These are phyloP conservation scores for Mesorhabditis spiculigera DNA, from an alignment of 2,888 invertebrate genomes.

Conservation along the genomic window DNA sequence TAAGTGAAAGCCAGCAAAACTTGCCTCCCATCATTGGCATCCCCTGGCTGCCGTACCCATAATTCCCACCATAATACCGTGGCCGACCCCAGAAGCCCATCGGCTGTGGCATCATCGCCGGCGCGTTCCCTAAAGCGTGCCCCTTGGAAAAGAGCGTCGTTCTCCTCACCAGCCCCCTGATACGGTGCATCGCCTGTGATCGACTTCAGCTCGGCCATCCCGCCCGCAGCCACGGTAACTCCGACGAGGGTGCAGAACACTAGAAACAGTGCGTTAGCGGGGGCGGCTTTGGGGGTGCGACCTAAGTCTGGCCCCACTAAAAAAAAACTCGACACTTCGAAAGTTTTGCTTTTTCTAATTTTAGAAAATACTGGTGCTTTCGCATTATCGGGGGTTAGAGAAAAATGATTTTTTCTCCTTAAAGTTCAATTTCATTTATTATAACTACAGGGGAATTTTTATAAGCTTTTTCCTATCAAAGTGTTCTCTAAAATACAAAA, in stretches of 20 bases:
- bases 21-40: slow-evolving; percentile 20
- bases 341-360: no score
- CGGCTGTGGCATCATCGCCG: slow-evolving; percentile 34
- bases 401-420: no score
- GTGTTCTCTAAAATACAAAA: no score
- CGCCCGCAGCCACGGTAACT: slow-evolving; percentile 14
- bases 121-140: slow-evolving; percentile 23
- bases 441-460: no score
- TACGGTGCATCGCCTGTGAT: slow-evolving; percentile 39
- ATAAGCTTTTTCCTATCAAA: no score
- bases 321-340: no score
- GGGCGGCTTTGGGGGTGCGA: no score
- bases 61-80: slow-evolving; percentile 11
- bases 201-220: slow-evolving; percentile 38
- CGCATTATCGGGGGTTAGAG: no score
- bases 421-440: no score
- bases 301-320: no score
- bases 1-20: no score
- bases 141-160: not conserved
- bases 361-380: no score
- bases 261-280: not conserved
- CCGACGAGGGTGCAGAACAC: not conserved
- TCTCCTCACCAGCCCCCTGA: slow-evolving; percentile 21
- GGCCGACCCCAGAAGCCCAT: slow-evolving; percentile 45
- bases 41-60: slow-evolving; percentile 18